Conservation (phyloP, 2,113 vertebrate species). For the Ptilonorhynchus violaceus region DNA sequence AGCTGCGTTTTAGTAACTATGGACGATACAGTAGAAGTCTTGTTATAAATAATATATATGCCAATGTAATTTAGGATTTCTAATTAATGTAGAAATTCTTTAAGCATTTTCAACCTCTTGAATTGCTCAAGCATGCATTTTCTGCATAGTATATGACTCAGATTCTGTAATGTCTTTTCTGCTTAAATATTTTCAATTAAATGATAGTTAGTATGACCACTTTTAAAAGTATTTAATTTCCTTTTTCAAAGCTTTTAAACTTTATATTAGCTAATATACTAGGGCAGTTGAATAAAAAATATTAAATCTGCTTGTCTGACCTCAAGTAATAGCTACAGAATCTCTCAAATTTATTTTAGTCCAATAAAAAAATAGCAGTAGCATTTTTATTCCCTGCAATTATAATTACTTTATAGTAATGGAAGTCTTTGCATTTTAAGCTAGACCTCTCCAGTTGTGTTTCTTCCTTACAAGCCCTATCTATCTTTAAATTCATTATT, state of each 20-base stretch:
- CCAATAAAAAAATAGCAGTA: not conserved
- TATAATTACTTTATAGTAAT: not conserved
- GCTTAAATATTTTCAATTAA: constrained; percentile 15
- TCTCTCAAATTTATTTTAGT: not conserved
- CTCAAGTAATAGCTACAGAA: not conserved
- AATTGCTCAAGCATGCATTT: not conserved
- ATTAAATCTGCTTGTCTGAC: not conserved
- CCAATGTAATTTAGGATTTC: not conserved
- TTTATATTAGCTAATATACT: not conserved
- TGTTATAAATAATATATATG: constrained; percentile 53
- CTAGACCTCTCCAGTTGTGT: not conserved
- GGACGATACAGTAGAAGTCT: not conserved
- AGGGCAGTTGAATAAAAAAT: not conserved
- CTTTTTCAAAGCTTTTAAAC: not conserved
- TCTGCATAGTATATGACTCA: not conserved
- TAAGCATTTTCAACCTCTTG: not conserved
- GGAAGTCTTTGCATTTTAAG: not conserved
- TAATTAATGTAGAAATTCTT: constrained; percentile 31
- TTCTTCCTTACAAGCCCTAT: not conserved
- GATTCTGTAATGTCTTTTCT: not conserved
- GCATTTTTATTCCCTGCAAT: not conserved
- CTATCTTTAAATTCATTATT: not conserved
- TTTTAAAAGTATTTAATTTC: not conserved
- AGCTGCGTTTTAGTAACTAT: not conserved
- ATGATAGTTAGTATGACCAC: not conserved